Conservation (phyloP, 2,797 vertebrate genomes). For the Pantherophis alleghaniensis region DNA sequence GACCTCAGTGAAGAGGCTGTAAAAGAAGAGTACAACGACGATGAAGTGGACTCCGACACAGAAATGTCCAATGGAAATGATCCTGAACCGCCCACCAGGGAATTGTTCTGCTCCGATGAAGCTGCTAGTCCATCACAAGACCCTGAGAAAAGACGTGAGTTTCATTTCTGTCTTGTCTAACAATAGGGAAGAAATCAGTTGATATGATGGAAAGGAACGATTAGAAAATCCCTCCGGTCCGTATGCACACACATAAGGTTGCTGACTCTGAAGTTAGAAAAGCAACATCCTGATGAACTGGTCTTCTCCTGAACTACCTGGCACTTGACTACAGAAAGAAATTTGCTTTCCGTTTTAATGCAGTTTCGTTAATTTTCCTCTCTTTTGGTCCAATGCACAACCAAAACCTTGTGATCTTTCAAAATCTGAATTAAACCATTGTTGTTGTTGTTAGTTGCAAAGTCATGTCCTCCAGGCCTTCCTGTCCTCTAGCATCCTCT, state of each 20-base stretch:
- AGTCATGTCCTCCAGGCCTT: too few species aligned
- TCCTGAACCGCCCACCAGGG: neutral
- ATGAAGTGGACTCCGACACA: neutral
- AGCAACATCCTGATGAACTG: neutral
- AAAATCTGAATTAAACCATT: neutral
- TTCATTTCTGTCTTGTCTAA: neutral
- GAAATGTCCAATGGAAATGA: neutral
- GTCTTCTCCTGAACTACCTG: too few species aligned
- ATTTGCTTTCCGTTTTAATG: neutral
- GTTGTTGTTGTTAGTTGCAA: too few species aligned
- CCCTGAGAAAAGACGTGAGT: neutral
- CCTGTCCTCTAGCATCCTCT: too few species aligned
- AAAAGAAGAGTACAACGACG: constrained; percentile 6
- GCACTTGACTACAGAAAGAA: neutral
- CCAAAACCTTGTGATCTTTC: neutral
- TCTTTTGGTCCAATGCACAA: neutral
- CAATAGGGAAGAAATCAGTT: neutral
- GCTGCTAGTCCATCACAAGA: neutral
- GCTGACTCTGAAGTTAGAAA: neutral
- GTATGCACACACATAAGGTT: neutral
- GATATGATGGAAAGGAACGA: neutral
- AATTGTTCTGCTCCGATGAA: neutral
- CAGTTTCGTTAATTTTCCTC: neutral
- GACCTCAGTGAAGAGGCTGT: neutral
- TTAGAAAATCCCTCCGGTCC: neutral